phyloP scores from a whole-genome alignment of 2,888 invertebrate genomes.

The Dyspetes luteomarginatus region DNA sequence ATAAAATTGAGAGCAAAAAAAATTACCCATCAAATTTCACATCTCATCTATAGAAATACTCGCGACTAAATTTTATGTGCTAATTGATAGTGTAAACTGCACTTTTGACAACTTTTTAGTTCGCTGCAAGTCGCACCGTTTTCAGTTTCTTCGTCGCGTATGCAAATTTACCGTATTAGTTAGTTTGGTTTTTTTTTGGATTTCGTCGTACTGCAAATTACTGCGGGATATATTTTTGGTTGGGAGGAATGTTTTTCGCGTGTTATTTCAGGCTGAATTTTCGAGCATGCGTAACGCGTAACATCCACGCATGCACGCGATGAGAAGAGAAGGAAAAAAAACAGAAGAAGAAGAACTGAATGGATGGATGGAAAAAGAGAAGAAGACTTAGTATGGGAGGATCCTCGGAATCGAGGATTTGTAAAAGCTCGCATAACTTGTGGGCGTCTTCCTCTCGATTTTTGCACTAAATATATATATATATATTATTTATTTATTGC shows the following conservation, averaged over 20 bases:
- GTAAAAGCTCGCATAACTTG: constrained; percentile 31
- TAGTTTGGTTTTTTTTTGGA: not conserved
- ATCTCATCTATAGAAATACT: not conserved
- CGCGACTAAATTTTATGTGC: constrained; percentile 14
- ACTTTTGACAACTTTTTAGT: constrained; percentile 10
- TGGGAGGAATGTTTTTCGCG: not conserved
- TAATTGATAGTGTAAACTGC: constrained; percentile 34
- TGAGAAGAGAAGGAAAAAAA: constrained; percentile 24
- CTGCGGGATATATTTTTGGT: not conserved
- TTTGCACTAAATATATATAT: constrained; percentile 5
- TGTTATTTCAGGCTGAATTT: not conserved
- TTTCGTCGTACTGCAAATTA: constrained; percentile 14
- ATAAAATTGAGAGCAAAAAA: not conserved
- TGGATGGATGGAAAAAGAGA: not conserved
- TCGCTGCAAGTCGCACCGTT: not conserved
- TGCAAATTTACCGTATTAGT: constrained; percentile 20
- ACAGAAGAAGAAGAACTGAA: not conserved
- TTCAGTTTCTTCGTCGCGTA: constrained; percentile 1
- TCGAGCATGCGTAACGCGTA: constrained; percentile 4
- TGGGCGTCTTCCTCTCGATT: constrained; percentile 5
- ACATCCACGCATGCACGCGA: not conserved
- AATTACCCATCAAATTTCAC: not conserved
- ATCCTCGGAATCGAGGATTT: constrained; percentile 24
- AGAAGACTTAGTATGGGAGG: not conserved
- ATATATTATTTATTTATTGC: not conserved